phyloP scores from a whole-genome alignment of 2,888 invertebrate genomes.

The Poecilobothrus nobilitatus region DNA sequence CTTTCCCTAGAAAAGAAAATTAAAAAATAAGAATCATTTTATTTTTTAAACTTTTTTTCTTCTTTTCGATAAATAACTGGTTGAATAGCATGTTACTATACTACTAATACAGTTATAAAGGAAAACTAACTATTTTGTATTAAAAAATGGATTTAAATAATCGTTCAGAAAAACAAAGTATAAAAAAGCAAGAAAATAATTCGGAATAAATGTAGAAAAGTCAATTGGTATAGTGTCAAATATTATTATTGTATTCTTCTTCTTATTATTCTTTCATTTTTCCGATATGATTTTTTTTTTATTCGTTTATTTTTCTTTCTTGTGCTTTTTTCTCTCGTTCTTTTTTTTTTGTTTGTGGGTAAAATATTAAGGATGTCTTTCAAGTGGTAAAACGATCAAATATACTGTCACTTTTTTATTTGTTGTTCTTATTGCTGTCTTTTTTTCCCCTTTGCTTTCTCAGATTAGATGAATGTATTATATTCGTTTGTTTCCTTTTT shows the following conservation, averaged over 20 bases:
- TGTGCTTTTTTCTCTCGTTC: background rate
- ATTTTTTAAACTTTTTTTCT: too few relatives aligned
- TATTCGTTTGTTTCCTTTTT: background rate
- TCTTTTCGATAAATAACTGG: too few relatives aligned
- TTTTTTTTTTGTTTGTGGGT: background rate
- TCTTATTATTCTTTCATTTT: background rate
- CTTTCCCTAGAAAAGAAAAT: too few relatives aligned
- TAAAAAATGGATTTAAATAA: too few relatives aligned
- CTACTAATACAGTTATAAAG: too few relatives aligned
- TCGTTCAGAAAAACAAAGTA: too few relatives aligned
- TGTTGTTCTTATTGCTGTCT: background rate
- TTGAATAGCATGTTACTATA: too few relatives aligned
- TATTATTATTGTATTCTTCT: background rate
- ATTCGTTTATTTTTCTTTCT: background rate
- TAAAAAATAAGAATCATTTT: too few relatives aligned
- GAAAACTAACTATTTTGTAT: too few relatives aligned
- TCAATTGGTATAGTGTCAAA: slow-evolving; percentile 11
- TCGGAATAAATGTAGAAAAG: background rate
- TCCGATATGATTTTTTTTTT: background rate
- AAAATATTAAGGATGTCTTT: slow-evolving; percentile 4
- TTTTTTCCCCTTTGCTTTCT: background rate
- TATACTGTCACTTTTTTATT: slow-evolving; percentile 5
- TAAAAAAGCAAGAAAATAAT: background rate
- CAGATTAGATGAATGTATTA: background rate
- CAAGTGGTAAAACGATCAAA: slow-evolving; percentile 8